Evolutionary conservation across 2,113 vertebrate species (phyloP).

Genomic region (Eolophus roseicapilla): DNA sequence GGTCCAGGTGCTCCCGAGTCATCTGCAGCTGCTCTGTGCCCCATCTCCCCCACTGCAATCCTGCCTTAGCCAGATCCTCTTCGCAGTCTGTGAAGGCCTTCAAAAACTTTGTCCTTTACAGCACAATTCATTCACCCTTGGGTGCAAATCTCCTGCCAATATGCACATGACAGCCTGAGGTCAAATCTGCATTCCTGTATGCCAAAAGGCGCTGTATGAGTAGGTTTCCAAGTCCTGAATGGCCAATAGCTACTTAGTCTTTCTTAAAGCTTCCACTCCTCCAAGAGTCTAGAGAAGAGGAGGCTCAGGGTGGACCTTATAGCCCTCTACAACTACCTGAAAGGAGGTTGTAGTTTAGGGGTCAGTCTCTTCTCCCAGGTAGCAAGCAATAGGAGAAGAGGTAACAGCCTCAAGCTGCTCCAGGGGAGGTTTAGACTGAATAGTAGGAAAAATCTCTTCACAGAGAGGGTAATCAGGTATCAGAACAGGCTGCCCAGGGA

Average conservation of each 20-base stretch:
- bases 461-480: neutral
- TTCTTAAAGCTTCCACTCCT: neutral
- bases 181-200: neutral
- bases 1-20: accelerated
- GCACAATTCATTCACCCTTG: neutral
- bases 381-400: neutral
- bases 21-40: neutral
- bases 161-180: accelerated
- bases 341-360: neutral
- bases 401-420: neutral
- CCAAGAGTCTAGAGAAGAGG: neutral
- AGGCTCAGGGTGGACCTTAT: neutral
- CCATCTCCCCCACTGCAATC: accelerated
- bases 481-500: neutral
- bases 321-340: neutral
- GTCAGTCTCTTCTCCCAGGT: neutral
- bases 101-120: neutral
- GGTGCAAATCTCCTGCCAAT: neutral
- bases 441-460: neutral
- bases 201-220: neutral
- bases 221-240: neutral
- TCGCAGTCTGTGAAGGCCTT: neutral
- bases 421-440: neutral
- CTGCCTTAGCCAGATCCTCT: no score
- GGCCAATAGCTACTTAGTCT: neutral